Percentiles rank a stretch among this genome's conserved stretches.
Conservation (phyloP, 2,888 invertebrate species). For the Tipula confusa region DNA sequence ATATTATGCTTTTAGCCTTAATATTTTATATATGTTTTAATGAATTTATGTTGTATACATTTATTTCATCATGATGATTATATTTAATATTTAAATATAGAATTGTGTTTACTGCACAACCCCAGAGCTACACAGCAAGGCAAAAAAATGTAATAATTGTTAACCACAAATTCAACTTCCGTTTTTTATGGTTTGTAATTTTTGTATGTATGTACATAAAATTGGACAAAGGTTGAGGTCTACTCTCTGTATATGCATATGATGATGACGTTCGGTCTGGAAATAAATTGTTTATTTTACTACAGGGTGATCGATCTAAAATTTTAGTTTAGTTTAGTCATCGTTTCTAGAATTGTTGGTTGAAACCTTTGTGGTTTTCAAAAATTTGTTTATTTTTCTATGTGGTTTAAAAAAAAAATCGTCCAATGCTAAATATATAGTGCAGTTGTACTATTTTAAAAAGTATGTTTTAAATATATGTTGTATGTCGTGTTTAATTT, state of each 20-base stretch:
- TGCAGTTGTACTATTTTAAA: too few species aligned
- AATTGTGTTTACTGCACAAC: neutral
- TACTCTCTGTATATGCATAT: neutral
- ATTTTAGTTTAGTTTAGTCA: too few species aligned
- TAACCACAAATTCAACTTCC: conserved; percentile 20
- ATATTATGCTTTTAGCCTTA: neutral
- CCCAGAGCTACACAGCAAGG: neutral
- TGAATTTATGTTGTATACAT: neutral
- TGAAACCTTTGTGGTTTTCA: too few species aligned
- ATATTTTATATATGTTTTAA: neutral
- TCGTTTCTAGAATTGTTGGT: too few species aligned
- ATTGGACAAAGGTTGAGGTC: neutral
- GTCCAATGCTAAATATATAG: too few species aligned
- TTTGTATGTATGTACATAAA: neutral
- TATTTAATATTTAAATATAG: conserved; percentile 1
- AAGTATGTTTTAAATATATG: neutral
- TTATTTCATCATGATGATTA: neutral
- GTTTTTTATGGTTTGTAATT: neutral
- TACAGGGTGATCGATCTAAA: too few species aligned
- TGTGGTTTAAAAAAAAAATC: too few species aligned
- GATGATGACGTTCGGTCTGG: too few species aligned
- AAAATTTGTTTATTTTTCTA: too few species aligned
- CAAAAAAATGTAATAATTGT: neutral
- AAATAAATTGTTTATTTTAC: too few species aligned
- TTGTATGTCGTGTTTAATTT: neutral